phyloP scores from a whole-genome alignment of 2,888 invertebrate species.

The Coecobrya sp. region DNA sequence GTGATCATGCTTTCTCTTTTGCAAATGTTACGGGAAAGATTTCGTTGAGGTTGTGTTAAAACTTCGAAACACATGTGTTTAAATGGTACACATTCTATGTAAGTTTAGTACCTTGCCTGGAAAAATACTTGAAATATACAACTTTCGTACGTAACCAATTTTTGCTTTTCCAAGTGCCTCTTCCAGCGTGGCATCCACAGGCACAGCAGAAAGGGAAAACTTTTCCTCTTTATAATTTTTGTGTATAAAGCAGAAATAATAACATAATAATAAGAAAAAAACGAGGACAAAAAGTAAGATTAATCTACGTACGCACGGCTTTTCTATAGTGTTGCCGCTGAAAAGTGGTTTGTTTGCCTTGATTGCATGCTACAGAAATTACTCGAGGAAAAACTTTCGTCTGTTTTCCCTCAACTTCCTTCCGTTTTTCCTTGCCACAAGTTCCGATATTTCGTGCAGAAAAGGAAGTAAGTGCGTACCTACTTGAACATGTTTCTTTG shows the following conservation, averaged over 20 bases:
- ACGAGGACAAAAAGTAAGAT: constrained; percentile 62
- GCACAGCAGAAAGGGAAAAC: not conserved
- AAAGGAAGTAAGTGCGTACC: not conserved
- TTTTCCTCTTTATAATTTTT: constrained; percentile 43
- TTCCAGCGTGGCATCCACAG: not conserved
- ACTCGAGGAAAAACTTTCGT: constrained; percentile 30
- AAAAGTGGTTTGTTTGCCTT: constrained; percentile 44
- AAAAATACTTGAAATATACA: not conserved
- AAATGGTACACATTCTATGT: not conserved
- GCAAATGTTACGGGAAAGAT: not conserved
- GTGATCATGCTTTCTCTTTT: not conserved
- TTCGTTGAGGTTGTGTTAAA: too few relatives aligned
- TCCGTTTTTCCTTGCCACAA: constrained; percentile 55
- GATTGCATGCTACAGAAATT: constrained; percentile 64
- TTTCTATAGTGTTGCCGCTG: constrained; percentile 4
- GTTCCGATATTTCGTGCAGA: constrained; percentile 13
- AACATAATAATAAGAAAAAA: constrained; percentile 27
- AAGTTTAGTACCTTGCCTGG: not conserved
- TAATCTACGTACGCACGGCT: constrained; percentile 53
- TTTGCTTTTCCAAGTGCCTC: not conserved
- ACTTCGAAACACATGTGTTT: not conserved
- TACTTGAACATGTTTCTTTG: not conserved
- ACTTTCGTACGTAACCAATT: constrained; percentile 4
- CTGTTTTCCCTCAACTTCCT: constrained; percentile 50
- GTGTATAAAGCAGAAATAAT: constrained; percentile 47